phyloP scores from a whole-genome alignment of 2,113 vertebrate species.

The Thamnaconus septentrionalis region DNA sequence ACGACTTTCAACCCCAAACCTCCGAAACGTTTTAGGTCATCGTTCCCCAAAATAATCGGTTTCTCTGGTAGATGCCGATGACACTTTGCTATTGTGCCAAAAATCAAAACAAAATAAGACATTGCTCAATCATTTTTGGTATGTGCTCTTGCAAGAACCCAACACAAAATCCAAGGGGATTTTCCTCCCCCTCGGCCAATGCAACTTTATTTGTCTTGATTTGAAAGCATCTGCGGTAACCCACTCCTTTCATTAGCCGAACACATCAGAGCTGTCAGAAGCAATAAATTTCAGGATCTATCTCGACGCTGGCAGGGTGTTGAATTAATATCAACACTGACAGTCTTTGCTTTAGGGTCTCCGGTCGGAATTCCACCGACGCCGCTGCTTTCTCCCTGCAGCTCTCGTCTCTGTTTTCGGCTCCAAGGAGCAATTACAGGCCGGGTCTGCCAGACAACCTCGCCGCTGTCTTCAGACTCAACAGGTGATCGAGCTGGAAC shows the following conservation, averaged over 20 bases:
- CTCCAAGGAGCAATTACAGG: conserved; percentile 1
- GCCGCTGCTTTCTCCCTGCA: too few species aligned
- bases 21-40: too few species aligned
- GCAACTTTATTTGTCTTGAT: conserved; percentile 2
- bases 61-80: too few species aligned
- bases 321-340: neutral
- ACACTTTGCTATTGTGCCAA: too few species aligned
- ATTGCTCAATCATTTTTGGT: too few species aligned
- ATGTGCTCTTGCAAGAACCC: too few species aligned
- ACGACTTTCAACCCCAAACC: too few species aligned
- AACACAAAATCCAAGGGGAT: too few species aligned
- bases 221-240: neutral
- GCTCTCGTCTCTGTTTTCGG: conserved; percentile 7
- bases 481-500: conserved; percentile 23
- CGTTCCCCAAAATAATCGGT: too few species aligned
- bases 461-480: conserved; percentile 12
- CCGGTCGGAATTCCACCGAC: neutral
- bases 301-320: neutral
- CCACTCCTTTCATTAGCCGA: neutral
- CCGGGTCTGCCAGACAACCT: conserved; percentile 13
- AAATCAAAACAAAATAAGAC: too few species aligned
- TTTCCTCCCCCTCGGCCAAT: neutral
- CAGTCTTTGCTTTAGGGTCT: neutral
- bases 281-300: conserved; percentile 5
- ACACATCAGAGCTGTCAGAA: conserved; percentile 14